A percentile compares a stretch with the other conserved stretches of the same genome.
phyloP scores from a whole-genome alignment of 2,113 vertebrate genomes.

The Urocynchramus pylzowi region DNA sequence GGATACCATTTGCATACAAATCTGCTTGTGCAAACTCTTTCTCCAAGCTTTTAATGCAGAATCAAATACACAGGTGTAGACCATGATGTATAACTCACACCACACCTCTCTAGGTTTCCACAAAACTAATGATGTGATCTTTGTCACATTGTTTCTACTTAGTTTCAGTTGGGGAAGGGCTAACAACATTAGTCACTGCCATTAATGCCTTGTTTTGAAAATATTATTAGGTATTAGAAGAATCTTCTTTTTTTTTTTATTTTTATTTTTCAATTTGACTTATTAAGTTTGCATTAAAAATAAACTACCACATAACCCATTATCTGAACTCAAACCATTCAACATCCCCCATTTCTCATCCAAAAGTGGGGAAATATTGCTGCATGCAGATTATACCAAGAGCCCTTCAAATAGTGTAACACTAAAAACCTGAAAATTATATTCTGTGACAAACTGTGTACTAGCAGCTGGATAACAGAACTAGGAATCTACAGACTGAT shows the following conservation, averaged over 20 bases:
- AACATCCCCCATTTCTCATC: not conserved
- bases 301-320: not conserved
- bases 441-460: not conserved
- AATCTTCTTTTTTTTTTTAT: not conserved
- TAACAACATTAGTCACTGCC: slow-evolving; percentile 74
- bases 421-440: not conserved
- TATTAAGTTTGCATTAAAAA: slow-evolving; percentile 31
- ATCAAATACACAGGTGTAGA: slow-evolving; percentile 13
- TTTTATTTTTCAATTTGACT: slow-evolving; percentile 24
- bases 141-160: slow-evolving; percentile 68
- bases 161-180: slow-evolving; percentile 71
- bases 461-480: not conserved
- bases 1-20: not conserved
- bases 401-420: not conserved
- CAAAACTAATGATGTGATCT: slow-evolving; percentile 73
- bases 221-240: slow-evolving; percentile 66
- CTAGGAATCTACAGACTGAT: not conserved
- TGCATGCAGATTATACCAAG: not conserved
- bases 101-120: slow-evolving; percentile 66
- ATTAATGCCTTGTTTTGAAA: slow-evolving; percentile 67
- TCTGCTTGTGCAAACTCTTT: not conserved
- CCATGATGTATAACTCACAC: slow-evolving; percentile 64
- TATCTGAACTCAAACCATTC: not conserved
- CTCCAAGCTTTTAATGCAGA: slow-evolving; percentile 4
- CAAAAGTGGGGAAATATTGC: not conserved